A percentile compares a stretch with the other conserved stretches of the same genome.
Conservation (phyloP, 1,140 invertebrate genomes). For the Rhopalosiphum maidis region DNA sequence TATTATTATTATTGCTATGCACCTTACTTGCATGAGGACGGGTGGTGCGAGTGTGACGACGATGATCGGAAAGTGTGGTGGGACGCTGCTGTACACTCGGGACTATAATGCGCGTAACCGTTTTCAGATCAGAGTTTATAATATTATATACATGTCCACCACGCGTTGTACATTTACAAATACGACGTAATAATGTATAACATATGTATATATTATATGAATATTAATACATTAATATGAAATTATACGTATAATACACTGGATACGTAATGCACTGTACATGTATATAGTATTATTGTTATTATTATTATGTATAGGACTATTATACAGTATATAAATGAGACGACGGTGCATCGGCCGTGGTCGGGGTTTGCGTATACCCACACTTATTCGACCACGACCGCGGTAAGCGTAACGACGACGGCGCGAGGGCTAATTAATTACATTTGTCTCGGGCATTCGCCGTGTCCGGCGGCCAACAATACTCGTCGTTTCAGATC, state of each 20-base stretch:
- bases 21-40: neutral
- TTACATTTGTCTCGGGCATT: neutral
- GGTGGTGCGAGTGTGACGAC: neutral
- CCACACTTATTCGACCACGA: neutral
- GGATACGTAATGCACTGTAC: neutral
- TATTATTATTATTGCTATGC: neutral
- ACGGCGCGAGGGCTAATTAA: neutral
- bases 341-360: neutral
- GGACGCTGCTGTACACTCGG: neutral
- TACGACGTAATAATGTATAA: neutral
- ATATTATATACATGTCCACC: neutral
- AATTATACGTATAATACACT: neutral
- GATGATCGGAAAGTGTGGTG: neutral
- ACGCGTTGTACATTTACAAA: neutral
- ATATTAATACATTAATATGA: neutral
- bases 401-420: neutral
- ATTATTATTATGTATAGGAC: neutral
- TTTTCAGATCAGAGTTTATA: neutral
- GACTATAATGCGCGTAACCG: conserved; percentile 4
- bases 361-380: neutral
- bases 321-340: neutral
- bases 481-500: neutral
- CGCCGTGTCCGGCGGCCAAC: neutral
- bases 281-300: neutral
- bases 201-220: neutral